Evolutionary conservation across 2,797 vertebrate genomes (phyloP).

Genomic region (Gallinago solitaria): DNA sequence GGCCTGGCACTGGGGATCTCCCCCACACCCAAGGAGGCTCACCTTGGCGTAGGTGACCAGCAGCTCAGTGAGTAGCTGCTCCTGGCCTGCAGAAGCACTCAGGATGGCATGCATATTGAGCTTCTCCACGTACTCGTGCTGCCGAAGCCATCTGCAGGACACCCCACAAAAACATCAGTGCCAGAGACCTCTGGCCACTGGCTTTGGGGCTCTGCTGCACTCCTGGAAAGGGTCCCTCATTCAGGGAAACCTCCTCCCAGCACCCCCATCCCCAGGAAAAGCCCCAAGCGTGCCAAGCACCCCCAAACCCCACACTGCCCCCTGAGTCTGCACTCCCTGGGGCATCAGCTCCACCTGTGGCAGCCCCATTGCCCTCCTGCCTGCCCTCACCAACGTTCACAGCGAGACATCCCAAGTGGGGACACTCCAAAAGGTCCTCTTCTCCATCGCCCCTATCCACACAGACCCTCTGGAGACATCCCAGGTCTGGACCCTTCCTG

Average conservation of each 20-base stretch:
- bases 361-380: not conserved
- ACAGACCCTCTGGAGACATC: not conserved
- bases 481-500: not conserved
- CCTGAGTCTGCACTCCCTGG: accelerated
- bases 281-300: not conserved
- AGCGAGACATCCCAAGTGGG: not conserved
- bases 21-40: not conserved
- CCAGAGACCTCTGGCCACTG: accelerated
- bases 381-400: not conserved
- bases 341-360: not conserved
- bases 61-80: constrained; percentile 90
- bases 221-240: not conserved
- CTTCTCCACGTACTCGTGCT: constrained; percentile 91
- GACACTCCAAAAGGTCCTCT: too few species aligned
- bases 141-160: constrained; percentile 86
- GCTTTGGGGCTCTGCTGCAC: accelerated
- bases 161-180: not conserved
- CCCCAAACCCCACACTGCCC: accelerated
- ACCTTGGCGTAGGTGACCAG: constrained; percentile 90
- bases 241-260: not conserved
- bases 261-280: not conserved
- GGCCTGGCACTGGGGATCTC: accelerated
- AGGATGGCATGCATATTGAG: constrained; percentile 95
- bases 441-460: not conserved
- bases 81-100: constrained; percentile 80